These are phyloP conservation scores for Nannobrachium achirus DNA, from an alignment of 2,113 vertebrate species.

Conservation along the genomic window DNA sequence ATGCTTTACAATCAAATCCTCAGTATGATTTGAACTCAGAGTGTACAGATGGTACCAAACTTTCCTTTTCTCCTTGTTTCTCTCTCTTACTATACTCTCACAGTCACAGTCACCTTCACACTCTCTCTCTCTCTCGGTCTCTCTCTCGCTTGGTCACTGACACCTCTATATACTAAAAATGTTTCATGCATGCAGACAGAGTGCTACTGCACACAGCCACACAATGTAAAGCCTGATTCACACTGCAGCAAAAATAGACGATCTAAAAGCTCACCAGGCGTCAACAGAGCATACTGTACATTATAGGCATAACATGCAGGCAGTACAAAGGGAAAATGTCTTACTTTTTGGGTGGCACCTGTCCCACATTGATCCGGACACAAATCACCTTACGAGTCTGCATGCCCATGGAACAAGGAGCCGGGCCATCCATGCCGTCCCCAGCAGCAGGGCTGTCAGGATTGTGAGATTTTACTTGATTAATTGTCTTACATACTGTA, in stretches of 20 bases:
- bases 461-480: too few species aligned
- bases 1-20: constrained; percentile 11
- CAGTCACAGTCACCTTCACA: background rate
- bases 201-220: too few species aligned
- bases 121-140: constrained; percentile 12
- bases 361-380: constrained; percentile 95
- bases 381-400: constrained; percentile 98
- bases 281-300: background rate
- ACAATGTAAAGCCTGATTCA: background rate
- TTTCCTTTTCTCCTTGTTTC: constrained; percentile 2
- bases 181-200: too few species aligned
- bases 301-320: background rate
- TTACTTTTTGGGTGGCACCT: constrained; percentile 99
- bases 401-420: constrained; percentile 88
- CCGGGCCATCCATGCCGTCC: constrained; percentile 71
- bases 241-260: background rate
- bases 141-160: background rate
- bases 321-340: constrained; percentile 7
- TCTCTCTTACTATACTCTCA: background rate
- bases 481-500: too few species aligned
- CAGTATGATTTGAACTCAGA: too few species aligned
- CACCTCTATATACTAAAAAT: too few species aligned
- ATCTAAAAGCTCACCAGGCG: background rate
- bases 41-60: too few species aligned
- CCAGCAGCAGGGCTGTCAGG: constrained; percentile 76